Base-by-base conservation (phyloP, 2,888 invertebrate genomes). In the Stegana nigrithorax region DNA sequence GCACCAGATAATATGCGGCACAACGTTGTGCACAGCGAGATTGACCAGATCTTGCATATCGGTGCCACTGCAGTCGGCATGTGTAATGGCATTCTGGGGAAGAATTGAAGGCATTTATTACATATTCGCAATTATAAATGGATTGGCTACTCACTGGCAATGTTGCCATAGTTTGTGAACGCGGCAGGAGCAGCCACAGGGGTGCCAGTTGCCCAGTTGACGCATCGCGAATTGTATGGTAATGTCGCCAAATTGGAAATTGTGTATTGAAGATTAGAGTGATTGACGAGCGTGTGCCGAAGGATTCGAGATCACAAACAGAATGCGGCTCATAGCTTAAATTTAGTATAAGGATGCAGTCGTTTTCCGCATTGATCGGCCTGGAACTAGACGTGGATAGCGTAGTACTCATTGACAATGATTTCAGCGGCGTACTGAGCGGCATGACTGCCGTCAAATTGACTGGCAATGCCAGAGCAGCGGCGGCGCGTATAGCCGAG, bases 201-300 rank as follows among this genome's bases (percentile, higher is more conserved):
- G 45, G 45, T 21, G 4, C 45, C 6, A 45, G 45, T 21, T 45
- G 14, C n/a, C 45, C 45, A 14, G 4, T 19, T 14, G 4, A 8
- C 4, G 6, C 45, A 19, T 45, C 45, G 6, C 45, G 45, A 14
- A 5, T 7, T 6, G 27, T 14, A 23, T 51, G 27, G 27, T 27
- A 51, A 27, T 51, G 51, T 7, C 51, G 51, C 51, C 51, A 51
- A n/a, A 51, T 51, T 2, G 27, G 51, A 27, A 51, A 51, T 26
- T 51, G 10, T 27, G n/a, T 14, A 51, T 51, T 51, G 14, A 51
- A 51, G 27, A 51, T 51, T 8, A 51, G 17, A 4, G 51, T 26
- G 10, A 51, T 27, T n/a, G 27, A 26, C 2, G 51, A 26, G 5
- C 7, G 1, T 5, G 51, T 51, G 14, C 51, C 51, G 21, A 51